phyloP scores from a whole-genome alignment of 1,140 invertebrate genomes.

The Archivesica marissinica region DNA sequence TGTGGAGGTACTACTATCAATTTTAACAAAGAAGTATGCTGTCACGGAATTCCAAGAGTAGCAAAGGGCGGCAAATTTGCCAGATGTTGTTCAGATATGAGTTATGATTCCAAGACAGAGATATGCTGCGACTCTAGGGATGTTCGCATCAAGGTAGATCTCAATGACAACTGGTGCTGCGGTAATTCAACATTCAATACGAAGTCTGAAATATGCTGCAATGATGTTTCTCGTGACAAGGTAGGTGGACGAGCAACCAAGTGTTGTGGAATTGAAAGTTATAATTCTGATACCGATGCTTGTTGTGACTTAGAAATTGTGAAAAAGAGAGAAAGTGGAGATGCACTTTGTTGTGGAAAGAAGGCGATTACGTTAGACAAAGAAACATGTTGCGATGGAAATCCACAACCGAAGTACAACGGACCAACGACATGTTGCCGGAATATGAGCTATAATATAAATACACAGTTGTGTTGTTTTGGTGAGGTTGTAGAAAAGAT shows the following conservation, averaged over 20 bases:
- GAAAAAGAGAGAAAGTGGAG: background rate
- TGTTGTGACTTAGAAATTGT: slow-evolving; percentile 24
- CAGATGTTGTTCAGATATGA: slow-evolving; percentile 6
- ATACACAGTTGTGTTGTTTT: slow-evolving; percentile 29
- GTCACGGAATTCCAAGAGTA: background rate
- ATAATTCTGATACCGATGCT: background rate
- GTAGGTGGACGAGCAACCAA: background rate
- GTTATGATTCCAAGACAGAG: slow-evolving; percentile 25
- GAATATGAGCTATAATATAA: slow-evolving; percentile 13
- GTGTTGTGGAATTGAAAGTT: slow-evolving; percentile 31
- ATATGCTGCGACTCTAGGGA: slow-evolving; percentile 23
- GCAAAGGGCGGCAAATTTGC: background rate
- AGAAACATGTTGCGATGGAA: slow-evolving; percentile 30
- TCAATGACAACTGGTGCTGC: slow-evolving; percentile 23
- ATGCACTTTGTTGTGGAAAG: slow-evolving; percentile 20
- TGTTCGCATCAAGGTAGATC: background rate
- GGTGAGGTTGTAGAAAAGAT: slow-evolving; percentile 2
- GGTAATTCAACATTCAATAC: slow-evolving; percentile 14
- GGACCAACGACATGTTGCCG: slow-evolving; percentile 39
- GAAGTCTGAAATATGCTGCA: slow-evolving; percentile 21
- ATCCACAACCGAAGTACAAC: slow-evolving; percentile 8
- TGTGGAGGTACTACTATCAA: slow-evolving; percentile 36
- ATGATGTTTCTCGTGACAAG: background rate
- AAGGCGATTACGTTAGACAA: background rate
- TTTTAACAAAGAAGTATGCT: slow-evolving; percentile 26